phyloP scores from a whole-genome alignment of 2,888 invertebrate genomes.

The Enoplolaimus lenunculus region DNA sequence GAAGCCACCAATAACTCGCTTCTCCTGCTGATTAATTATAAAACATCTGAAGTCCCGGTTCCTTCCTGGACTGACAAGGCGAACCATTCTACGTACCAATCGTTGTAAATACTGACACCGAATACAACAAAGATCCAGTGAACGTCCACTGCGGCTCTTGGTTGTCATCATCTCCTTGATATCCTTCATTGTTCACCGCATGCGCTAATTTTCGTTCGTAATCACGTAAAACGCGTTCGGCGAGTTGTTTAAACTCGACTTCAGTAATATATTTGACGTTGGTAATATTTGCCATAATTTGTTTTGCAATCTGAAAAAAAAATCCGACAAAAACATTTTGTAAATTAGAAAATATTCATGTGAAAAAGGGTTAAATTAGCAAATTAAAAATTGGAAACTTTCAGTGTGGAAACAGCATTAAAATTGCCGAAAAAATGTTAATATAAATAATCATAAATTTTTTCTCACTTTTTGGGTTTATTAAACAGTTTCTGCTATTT shows the following conservation, averaged over 20 bases:
- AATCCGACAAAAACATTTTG: not conserved
- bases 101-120: constrained; percentile 45
- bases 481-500: no score
- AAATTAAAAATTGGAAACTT: no score
- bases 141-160: constrained; percentile 43
- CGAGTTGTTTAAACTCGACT: constrained; percentile 32
- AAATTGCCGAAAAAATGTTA: no score
- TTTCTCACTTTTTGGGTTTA: no score
- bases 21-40: no score
- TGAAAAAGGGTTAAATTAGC: no score
- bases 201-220: constrained; percentile 42
- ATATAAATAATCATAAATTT: no score
- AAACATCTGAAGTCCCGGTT: no score
- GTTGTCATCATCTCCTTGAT: constrained; percentile 38
- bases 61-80: no score
- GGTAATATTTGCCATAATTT: not conserved
- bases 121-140: constrained; percentile 44
- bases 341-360: no score
- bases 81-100: constrained; percentile 41
- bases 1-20: no score
- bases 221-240: constrained; percentile 38
- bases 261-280: constrained; percentile 34
- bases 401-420: no score
- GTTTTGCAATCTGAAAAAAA: not conserved
- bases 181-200: constrained; percentile 43